A percentile compares a stretch with the other conserved stretches of the same genome.
Conservation (phyloP, 1,140 invertebrate species). For the Rhopalosiphum maidis region DNA sequence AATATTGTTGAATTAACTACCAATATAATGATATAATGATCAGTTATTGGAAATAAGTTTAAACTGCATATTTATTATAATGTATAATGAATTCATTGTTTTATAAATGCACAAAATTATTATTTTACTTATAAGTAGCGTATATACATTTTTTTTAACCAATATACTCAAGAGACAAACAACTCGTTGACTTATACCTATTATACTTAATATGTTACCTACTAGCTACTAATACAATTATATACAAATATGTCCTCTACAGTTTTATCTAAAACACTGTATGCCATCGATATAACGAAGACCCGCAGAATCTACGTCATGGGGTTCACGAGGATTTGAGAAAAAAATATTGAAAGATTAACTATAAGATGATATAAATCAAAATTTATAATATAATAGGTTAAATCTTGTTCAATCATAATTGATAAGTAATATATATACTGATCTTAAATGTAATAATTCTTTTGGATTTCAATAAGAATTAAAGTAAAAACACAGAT, state of each 20-base stretch:
- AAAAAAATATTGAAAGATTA: not conserved
- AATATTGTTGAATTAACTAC: no score
- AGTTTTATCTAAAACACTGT: not conserved
- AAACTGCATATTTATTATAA: not conserved
- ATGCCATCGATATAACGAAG: not conserved
- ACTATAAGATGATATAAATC: not conserved
- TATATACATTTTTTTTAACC: not conserved
- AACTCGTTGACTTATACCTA: not conserved
- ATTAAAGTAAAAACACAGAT: not conserved
- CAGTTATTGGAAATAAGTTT: not conserved
- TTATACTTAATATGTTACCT: not conserved
- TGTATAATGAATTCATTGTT: not conserved
- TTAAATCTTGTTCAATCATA: not conserved
- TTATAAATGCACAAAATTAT: not conserved
- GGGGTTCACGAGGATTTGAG: no score
- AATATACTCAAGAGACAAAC: not conserved
- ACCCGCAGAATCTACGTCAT: not conserved
- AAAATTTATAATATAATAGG: not conserved
- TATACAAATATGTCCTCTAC: not conserved
- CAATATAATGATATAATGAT: not conserved
- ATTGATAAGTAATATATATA: not conserved
- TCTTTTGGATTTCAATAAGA: not conserved
- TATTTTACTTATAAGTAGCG: not conserved
- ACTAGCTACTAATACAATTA: not conserved
- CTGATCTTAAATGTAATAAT: not conserved